A percentile compares a stretch with the other conserved stretches of the same genome.
Evolutionary conservation across 2,888 invertebrate species (phyloP).

Genomic region (Dromius quadrimaculatus): DNA sequence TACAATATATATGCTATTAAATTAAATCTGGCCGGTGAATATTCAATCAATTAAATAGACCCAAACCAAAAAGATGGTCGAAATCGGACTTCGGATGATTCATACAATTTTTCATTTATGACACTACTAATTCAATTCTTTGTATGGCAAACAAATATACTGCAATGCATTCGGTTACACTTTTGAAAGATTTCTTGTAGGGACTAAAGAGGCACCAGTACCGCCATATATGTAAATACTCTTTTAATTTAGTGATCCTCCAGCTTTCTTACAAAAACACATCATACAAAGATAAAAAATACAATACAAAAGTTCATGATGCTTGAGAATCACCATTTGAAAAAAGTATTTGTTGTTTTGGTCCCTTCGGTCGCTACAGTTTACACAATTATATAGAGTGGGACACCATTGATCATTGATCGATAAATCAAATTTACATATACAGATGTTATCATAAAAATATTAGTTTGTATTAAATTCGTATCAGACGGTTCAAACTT

Average conservation of each 20-base stretch:
- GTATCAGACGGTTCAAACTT: conserved; percentile 18
- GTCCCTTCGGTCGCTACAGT: conserved; percentile 32
- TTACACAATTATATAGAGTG: conserved; percentile 20
- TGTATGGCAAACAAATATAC: conserved; percentile 34
- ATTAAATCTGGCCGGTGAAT: conserved; percentile 12
- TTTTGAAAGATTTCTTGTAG: conserved; percentile 23
- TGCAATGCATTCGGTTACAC: conserved; percentile 33
- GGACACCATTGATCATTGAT: conserved; percentile 26
- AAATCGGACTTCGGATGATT: conserved; percentile 11
- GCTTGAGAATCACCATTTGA: conserved; percentile 22
- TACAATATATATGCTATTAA: neutral
- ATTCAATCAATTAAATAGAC: neutral
- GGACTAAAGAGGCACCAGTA: conserved; percentile 28
- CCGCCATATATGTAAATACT: conserved; percentile 26
- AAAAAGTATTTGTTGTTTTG: conserved; percentile 32
- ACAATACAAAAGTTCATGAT: conserved; percentile 22
- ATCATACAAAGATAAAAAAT: conserved; percentile 29
- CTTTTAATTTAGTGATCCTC: conserved; percentile 28
- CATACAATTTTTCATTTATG: conserved; percentile 18
- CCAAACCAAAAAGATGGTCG: conserved; percentile 15
- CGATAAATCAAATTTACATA: neutral
- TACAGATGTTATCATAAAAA: conserved; percentile 19
- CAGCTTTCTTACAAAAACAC: conserved; percentile 24
- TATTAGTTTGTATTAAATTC: conserved; percentile 16
- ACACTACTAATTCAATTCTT: conserved; percentile 27